These are phyloP conservation scores for Halocynthia roretzi DNA, from an alignment of 23 tunicate genomes.

Conservation along the genomic window DNA sequence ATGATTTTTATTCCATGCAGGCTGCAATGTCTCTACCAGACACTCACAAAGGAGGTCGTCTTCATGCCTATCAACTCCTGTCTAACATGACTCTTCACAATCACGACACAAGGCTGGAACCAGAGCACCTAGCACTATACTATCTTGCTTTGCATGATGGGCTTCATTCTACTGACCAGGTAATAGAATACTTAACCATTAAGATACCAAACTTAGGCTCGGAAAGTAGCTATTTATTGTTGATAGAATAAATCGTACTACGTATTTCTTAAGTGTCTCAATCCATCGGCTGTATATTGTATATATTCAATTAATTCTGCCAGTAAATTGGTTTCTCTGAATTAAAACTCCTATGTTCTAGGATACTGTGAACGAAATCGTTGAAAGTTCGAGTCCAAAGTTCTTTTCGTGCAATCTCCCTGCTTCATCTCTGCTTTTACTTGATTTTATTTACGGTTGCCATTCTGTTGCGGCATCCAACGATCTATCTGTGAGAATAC, in stretches of 20 bases:
- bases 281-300: too few species aligned
- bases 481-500: slow-evolving; percentile 45
- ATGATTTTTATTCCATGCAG: slow-evolving; percentile 4
- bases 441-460: slow-evolving; percentile 79
- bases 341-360: neutral
- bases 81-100: slow-evolving; percentile 74
- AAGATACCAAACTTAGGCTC: neutral
- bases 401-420: slow-evolving; percentile 65
- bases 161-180: slow-evolving; percentile 66
- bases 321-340: too few species aligned
- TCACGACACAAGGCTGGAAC: slow-evolving; percentile 71
- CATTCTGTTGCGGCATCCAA: slow-evolving; percentile 58
- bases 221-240: neutral
- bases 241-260: neutral
- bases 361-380: slow-evolving; percentile 71
- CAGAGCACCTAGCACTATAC: slow-evolving; percentile 71
- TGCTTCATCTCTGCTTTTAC: slow-evolving; percentile 58
- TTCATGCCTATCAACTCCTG: slow-evolving; percentile 71
- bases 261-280: too few species aligned
- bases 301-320: too few species aligned
- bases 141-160: slow-evolving; percentile 67
- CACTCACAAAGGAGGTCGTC: slow-evolving; percentile 75
- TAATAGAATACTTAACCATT: neutral
- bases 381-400: slow-evolving; percentile 48
- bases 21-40: slow-evolving; percentile 65